Base-by-base conservation (phyloP, 2,888 invertebrate genomes). In the Nowickia ferox region DNA sequence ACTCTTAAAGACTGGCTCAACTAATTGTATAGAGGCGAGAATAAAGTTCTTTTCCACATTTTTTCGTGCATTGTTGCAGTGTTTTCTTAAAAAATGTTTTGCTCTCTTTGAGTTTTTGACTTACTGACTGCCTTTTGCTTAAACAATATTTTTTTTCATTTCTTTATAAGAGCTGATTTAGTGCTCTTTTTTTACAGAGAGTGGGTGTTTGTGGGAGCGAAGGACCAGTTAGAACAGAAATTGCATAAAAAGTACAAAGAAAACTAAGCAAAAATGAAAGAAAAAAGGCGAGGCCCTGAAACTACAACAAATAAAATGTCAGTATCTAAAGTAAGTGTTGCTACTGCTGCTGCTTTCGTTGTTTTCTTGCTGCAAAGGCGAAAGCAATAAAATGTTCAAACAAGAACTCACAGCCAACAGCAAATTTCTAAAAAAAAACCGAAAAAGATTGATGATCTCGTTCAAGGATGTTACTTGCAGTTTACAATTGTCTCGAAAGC, bases 391-490 rank as follows among this genome's bases (percentile, higher is more conserved):
- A 69, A 61, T 40, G 48, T 68, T 22, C 19, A 46, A 42, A 38
- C 61, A 79, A 53, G 38, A 65, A 48, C 44, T 55, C 15, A 55
- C 40, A 4, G 9, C 15, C 53, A 69, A 53, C 53, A 15, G 13
- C 53, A 68, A 55, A 59, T n/a, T 46, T 22, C 6, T 30, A 10
- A 81, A 75, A 72, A 74, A 68, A 83, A 87, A 85, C 86, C 86
- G 88, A 84, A 87, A 88, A 89, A 90, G 91, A 91, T 91, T 91
- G 89, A 91, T 91, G 91, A 91, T 91, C 91, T 89, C 89, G 90
- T 89, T 90, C 90, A 90, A 91, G 90, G 90, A 91, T 90, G 89
- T 89, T 88, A 87, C 84, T 84, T 80, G 80, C 80, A 83, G 84
- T 66, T 82, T 66, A 74, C 74, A 81, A 61, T 59, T 75, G 68